Evolutionary conservation across 2,797 vertebrate species (phyloP), one percentile per base, ranked within the genome.

Genomic region (Urophycis tenuis): DNA sequence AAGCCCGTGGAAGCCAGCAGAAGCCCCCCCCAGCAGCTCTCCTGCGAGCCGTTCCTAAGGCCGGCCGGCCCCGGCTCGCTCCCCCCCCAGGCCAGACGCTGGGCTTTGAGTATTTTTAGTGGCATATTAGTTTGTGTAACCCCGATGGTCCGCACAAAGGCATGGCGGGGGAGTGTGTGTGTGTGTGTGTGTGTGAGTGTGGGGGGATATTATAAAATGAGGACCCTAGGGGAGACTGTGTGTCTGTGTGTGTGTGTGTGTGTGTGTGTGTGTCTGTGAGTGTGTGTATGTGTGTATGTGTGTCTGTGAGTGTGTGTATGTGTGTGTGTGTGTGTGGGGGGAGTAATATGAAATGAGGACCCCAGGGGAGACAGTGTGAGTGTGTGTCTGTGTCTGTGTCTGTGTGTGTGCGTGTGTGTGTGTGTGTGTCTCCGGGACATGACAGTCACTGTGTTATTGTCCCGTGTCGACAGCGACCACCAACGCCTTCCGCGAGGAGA

Each of bases 31-130:
- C n/a, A n/a, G n/a, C n/a, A n/a, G n/a, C n/a, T n/a, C n/a, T n/a
- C n/a, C n/a, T n/a, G n/a, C n/a, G n/a, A n/a, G n/a, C n/a, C n/a
- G n/a, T n/a, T n/a, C n/a, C n/a, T n/a, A n/a, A n/a, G n/a, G n/a
- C n/a, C n/a, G n/a, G n/a, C n/a, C n/a, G n/a, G n/a, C n/a, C n/a
- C n/a, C n/a, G n/a, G n/a, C n/a, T n/a, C n/a, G n/a, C n/a, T n/a
- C 60, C 60, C 2, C 25, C 25, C 10, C 60, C 60, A 29, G 25
- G 25, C n/a, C 60, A 67, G 81, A 74, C 84, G 84, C 82, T 41
- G 31, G 80, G 81, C 82, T 88, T 85, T 77, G 83, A 81, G 88
- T 94, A 93, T 94, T 94, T 94, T 93, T 93, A 91, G 92, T 90
- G 90, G 86, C 80, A 87, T 92, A 88, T 92, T 91, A 87, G 89